A percentile compares a stretch with the other conserved stretches of the same genome.
phyloP scores from a whole-genome alignment of 2,888 invertebrate genomes.

The Polyommatus iphigenia region DNA sequence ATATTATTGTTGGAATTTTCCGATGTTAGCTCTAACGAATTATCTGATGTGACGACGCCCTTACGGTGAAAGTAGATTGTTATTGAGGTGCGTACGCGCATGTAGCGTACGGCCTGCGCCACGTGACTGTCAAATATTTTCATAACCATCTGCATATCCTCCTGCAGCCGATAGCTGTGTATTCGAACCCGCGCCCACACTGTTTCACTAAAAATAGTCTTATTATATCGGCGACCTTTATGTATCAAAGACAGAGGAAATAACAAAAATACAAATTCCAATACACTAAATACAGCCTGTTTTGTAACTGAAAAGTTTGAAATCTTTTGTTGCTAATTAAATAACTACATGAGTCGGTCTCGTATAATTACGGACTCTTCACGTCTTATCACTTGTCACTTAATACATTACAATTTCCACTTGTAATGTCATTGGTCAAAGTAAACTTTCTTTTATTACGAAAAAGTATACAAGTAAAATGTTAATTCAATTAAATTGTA shows the following conservation, averaged over 20 bases:
- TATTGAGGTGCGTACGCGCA: slow-evolving; percentile 61
- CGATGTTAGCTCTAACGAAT: slow-evolving; percentile 42
- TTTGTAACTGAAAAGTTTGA: no score
- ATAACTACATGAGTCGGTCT: no score
- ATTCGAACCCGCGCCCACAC: not conserved
- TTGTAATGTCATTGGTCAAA: not conserved
- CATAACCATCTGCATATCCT: slow-evolving; percentile 28
- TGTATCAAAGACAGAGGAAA: not conserved
- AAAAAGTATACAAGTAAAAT: no score
- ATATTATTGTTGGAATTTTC: slow-evolving; percentile 41
- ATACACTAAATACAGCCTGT: not conserved
- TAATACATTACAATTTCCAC: no score
- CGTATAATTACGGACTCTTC: not conserved
- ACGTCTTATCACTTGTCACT: not conserved
- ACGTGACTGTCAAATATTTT: slow-evolving; percentile 41
- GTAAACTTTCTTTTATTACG: not conserved
- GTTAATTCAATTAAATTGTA: no score
- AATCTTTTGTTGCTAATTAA: no score
- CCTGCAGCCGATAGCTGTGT: not conserved
- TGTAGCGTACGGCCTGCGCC: slow-evolving; percentile 47
- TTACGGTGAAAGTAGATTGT: slow-evolving; percentile 73
- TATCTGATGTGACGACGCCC: slow-evolving; percentile 56
- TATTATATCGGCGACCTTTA: not conserved
- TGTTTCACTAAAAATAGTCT: not conserved
- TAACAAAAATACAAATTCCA: not conserved